These are phyloP conservation scores for Papilio demoleus DNA, from an alignment of 2,888 invertebrate genomes.

Conservation along the genomic window DNA sequence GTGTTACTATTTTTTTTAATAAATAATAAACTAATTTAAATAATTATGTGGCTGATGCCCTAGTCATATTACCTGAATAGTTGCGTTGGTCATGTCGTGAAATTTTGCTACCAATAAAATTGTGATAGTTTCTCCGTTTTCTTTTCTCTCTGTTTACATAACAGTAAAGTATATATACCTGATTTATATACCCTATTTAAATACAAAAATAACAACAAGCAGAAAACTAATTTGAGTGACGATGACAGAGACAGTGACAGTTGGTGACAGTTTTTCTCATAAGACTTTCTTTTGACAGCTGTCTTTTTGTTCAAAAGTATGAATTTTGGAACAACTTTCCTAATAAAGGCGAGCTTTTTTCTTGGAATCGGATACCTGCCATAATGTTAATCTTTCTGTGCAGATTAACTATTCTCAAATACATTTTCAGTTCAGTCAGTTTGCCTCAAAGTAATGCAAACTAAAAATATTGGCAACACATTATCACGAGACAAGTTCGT, in stretches of 20 bases:
- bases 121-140: background rate
- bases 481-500: conserved; percentile 43
- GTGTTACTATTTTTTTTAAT: background rate
- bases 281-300: background rate
- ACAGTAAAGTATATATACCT: background rate
- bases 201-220: background rate
- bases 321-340: too few species aligned
- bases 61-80: conserved; percentile 68
- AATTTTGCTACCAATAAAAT: background rate
- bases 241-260: background rate
- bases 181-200: background rate
- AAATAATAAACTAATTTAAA: background rate
- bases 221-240: background rate
- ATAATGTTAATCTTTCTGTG: too few species aligned
- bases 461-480: conserved; percentile 43
- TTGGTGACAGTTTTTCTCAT: background rate
- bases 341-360: background rate
- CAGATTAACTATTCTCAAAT: too few species aligned
- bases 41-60: conserved; percentile 39
- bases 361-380: too few species aligned
- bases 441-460: conserved; percentile 12
- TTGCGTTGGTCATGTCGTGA: conserved; percentile 71
- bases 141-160: conserved; percentile 31
- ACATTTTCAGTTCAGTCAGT: too few species aligned
- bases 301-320: background rate